Evolutionary conservation across 2,888 invertebrate species (phyloP), one percentile per base, ranked within the genome.

Genomic region (Dilophus febrilis): DNA sequence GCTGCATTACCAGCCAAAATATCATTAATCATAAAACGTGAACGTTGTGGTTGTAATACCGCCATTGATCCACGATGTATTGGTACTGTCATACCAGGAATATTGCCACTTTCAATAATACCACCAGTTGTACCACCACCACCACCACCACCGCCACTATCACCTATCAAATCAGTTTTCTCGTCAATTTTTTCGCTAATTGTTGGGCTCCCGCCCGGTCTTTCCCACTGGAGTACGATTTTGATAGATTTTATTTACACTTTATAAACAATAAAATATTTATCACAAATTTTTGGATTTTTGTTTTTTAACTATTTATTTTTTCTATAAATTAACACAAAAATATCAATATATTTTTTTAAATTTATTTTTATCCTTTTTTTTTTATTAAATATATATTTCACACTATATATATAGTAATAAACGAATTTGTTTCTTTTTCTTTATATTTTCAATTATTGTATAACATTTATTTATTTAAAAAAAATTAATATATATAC

Each of bases 11-110:
- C 72, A 38, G 74, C 75, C 49, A 87, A 68, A 53, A 87, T 87
- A 61, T 87, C 87, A 50, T 84, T 86, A 65, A 87, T 87, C 84
- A 87, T 86, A 66, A 87, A 87, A 48, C 85, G 67, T 45, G 85
- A 83, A 50, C 84, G 70, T 38, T 77, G 74, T 48, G 76, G 72
- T 58, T 70, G 73, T 56, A 71, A 67, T 60, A 68, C 69, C 61
- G 67, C 69, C 69, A 68, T 69, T 48, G 58, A 56, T 45, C 56
- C 58, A 50, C 53, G 52, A 50, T 49, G 60, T 47, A 45, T 48
- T 42, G 66, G 68, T 59, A 65, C 66, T 60, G 65, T 62, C 65
- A 53, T 65, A 58, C 57, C 61, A 57, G 51, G 58, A 57, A 51
- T 53, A 54, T 52, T 54, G 56, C 57, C 57, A 58, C 61, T n/a